Conservation (phyloP, 2,113 vertebrate genomes). For the Circaetus cinerascens region DNA sequence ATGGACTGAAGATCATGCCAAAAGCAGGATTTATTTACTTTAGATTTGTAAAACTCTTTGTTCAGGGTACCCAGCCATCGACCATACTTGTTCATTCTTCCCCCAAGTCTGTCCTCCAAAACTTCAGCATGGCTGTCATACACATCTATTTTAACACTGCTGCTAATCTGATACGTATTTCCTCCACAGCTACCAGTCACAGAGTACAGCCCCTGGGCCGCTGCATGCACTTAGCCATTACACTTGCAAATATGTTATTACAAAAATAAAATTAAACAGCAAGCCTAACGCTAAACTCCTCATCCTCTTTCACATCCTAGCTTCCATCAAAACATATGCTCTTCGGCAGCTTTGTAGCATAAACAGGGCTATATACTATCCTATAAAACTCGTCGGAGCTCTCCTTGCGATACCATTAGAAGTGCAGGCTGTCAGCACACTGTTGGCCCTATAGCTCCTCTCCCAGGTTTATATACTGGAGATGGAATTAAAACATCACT, state of each 20-base stretch:
- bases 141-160: neutral
- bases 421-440: slow-evolving; percentile 62
- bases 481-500: slow-evolving; percentile 78
- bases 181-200: neutral
- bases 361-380: slow-evolving; percentile 18
- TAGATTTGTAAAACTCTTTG: neutral
- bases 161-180: neutral
- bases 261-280: slow-evolving; percentile 33
- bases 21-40: neutral
- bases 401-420: slow-evolving; percentile 38
- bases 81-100: neutral
- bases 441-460: slow-evolving; percentile 59
- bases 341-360: slow-evolving; percentile 15
- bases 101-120: neutral
- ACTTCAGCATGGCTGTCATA: neutral
- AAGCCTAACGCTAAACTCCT: slow-evolving; percentile 4
- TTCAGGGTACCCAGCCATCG: neutral
- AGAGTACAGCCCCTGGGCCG: neutral
- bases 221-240: neutral
- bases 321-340: slow-evolving; percentile 4
- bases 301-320: slow-evolving; percentile 12
- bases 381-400: slow-evolving; percentile 29
- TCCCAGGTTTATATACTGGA: slow-evolving; percentile 74
- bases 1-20: neutral
- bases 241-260: neutral